Evolutionary conservation across 2,113 vertebrate species (phyloP).

Genomic region (Salminus brasiliensis): DNA sequence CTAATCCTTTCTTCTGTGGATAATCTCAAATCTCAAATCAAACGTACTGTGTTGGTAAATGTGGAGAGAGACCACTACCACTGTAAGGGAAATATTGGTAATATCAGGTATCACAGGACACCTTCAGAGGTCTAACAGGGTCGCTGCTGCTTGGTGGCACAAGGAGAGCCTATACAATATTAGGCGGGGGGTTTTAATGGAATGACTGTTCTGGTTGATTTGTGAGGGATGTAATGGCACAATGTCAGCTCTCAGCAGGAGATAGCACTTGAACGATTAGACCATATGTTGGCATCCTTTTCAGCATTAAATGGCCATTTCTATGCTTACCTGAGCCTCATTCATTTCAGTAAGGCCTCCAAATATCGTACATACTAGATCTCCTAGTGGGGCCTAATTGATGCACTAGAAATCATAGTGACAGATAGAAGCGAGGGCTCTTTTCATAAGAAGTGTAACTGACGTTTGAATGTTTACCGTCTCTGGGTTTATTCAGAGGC

Average conservation of each 20-base stretch:
- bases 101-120: too few species aligned
- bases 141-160: too few species aligned
- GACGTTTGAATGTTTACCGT: not conserved
- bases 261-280: not conserved
- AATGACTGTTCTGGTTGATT: not conserved
- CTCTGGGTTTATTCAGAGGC: not conserved
- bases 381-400: not conserved
- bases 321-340: not conserved
- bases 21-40: too few species aligned
- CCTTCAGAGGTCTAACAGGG: too few species aligned
- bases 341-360: not conserved
- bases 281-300: not conserved
- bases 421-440: not conserved
- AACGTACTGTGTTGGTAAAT: too few species aligned
- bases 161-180: not conserved
- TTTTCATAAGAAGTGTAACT: not conserved
- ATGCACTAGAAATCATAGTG: not conserved
- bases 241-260: not conserved
- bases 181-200: not conserved
- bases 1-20: too few species aligned
- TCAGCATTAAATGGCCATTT: too few species aligned
- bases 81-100: too few species aligned
- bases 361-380: not conserved
- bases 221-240: not conserved
- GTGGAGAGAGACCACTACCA: too few species aligned